These are phyloP conservation scores for Drosophila albomicans DNA, from an alignment of 1,140 invertebrate genomes.

Conservation along the genomic window DNA sequence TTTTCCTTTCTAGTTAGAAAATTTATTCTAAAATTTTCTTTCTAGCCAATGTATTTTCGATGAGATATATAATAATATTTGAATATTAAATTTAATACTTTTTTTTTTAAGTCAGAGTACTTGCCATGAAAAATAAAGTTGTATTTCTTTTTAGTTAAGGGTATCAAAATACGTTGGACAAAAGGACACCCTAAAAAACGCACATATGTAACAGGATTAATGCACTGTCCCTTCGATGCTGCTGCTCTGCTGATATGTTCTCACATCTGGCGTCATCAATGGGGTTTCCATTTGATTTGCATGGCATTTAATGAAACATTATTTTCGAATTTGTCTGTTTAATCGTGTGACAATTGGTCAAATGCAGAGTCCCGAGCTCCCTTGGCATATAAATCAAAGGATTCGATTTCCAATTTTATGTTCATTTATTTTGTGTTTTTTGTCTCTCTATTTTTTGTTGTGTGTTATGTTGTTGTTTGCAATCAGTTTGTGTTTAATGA, in stretches of 20 bases:
- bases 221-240: conserved; percentile 54
- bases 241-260: conserved; percentile 5
- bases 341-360: conserved; percentile 81
- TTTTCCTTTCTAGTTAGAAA: too few species aligned
- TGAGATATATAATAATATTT: too few species aligned
- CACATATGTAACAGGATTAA: conserved; percentile 74
- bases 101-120: too few species aligned
- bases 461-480: conserved; percentile 19
- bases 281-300: conserved; percentile 78
- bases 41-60: too few species aligned
- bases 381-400: conserved; percentile 71
- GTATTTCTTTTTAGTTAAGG: not conserved
- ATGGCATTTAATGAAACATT: conserved; percentile 83
- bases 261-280: conserved; percentile 57
- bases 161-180: conserved; percentile 1
- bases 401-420: conserved; percentile 23
- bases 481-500: conserved; percentile 72
- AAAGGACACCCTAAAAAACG: conserved; percentile 16
- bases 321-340: conserved; percentile 83
- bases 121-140: too few species aligned
- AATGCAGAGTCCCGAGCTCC: conserved; percentile 37
- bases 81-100: too few species aligned
- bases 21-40: too few species aligned
- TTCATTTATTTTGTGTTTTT: not conserved
- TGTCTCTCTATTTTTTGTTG: not conserved